These are phyloP conservation scores for Pachyrhynchus sulphureomaculatus DNA, from an alignment of 1,140 invertebrate genomes.

Conservation along the genomic window DNA sequence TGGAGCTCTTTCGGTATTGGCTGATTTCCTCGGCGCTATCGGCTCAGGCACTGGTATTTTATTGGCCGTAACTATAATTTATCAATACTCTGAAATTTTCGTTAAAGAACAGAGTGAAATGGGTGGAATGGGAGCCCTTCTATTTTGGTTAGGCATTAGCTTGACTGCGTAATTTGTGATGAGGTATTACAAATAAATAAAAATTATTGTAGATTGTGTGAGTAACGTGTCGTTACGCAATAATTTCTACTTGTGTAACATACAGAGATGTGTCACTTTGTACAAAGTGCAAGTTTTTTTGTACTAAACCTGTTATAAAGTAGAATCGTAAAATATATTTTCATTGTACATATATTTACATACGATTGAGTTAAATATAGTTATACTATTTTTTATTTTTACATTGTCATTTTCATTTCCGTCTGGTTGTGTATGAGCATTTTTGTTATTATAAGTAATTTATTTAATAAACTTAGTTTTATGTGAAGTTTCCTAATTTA, in stretches of 20 bases:
- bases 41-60: conserved; percentile 99
- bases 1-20: conserved; percentile 95
- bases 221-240: conserved; percentile 1
- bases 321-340: conserved; percentile 32
- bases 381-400: conserved; percentile 24
- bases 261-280: conserved; percentile 24
- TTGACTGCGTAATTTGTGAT: conserved; percentile 38
- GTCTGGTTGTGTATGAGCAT: conserved; percentile 33
- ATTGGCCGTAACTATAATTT: conserved; percentile 98
- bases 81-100: conserved; percentile 99
- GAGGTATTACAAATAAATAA: conserved; percentile 5
- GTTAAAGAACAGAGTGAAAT: conserved; percentile 99
- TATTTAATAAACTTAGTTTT: conserved; percentile 30
- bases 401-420: conserved; percentile 28
- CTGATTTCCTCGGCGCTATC: conserved; percentile 98
- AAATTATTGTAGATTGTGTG: conserved; percentile 16
- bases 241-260: conserved; percentile 26
- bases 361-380: conserved; percentile 23
- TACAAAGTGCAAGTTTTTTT: conserved; percentile 38
- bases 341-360: conserved; percentile 41
- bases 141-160: conserved; percentile 73
- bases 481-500: conserved; percentile 16
- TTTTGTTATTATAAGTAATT: conserved; percentile 34
- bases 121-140: conserved; percentile 96
- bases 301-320: conserved; percentile 29